Percentiles rank a stretch among this genome's conserved stretches.
phyloP scores from a whole-genome alignment of 2,113 vertebrate species.

The Datnioides undecimradiatus region DNA sequence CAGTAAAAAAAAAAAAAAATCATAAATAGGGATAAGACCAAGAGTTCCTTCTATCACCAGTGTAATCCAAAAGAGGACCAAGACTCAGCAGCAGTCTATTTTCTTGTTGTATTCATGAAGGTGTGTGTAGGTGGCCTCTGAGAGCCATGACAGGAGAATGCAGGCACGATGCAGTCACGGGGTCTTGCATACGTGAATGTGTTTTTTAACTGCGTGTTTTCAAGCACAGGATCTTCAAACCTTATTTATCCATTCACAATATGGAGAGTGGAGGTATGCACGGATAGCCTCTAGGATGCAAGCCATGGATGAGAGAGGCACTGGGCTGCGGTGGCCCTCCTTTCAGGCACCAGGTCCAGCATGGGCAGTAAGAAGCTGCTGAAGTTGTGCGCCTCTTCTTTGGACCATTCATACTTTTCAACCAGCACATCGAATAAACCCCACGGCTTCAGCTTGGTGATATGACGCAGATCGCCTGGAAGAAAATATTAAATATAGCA shows the following conservation, averaged over 20 bases:
- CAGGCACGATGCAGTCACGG: conserved; percentile 51
- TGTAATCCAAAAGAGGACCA: conserved; percentile 48
- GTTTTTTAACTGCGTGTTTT: conserved; percentile 19
- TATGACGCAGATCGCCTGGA: conserved; percentile 95
- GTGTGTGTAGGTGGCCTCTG: conserved; percentile 18
- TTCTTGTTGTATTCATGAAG: conserved; percentile 14
- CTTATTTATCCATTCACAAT: conserved; percentile 21
- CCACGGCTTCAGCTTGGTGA: conserved; percentile 98
- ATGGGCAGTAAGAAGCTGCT: conserved; percentile 96
- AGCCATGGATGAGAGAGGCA: conserved; percentile 96
- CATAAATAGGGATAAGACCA: conserved; percentile 60
- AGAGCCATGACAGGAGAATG: conserved; percentile 27
- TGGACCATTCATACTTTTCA: conserved; percentile 96
- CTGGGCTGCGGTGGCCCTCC: conserved; percentile 93
- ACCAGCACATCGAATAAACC: conserved; percentile 93
- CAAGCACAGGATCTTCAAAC: conserved; percentile 41
- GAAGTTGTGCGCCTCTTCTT: conserved; percentile 93
- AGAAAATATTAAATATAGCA: background rate
- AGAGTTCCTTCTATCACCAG: conserved; percentile 40
- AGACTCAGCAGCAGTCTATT: conserved; percentile 47
- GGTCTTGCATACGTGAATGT: conserved; percentile 24
- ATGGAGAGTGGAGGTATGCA: background rate
- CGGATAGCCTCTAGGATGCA: conserved; percentile 80
- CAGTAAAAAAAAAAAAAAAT: conserved; percentile 33
- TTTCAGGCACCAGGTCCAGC: conserved; percentile 95